Percentiles rank a stretch among this genome's conserved stretches.
Evolutionary conservation across 2,797 vertebrate species (phyloP).

Genomic region (Lepidocolaptes lacrymiger): DNA sequence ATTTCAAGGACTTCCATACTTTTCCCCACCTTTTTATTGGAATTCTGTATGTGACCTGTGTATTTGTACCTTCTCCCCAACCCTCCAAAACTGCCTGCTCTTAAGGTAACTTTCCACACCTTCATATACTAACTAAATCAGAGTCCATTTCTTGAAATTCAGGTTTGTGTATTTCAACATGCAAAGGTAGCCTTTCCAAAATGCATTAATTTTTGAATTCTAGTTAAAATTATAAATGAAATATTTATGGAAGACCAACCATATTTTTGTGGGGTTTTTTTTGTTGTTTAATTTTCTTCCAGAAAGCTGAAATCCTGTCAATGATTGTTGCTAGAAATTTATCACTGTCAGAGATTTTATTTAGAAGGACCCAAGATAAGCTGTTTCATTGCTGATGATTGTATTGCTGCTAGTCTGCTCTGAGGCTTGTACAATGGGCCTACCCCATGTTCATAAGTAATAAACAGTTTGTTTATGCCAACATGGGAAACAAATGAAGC

Average conservation of each 20-base stretch:
- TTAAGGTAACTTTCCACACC: background rate
- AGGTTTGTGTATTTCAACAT: background rate
- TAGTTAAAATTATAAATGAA: background rate
- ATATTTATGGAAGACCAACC: too few relatives aligned
- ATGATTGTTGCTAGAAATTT: background rate
- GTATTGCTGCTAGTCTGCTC: background rate
- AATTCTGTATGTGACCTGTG: background rate
- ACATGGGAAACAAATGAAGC: background rate
- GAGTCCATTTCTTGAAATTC: background rate
- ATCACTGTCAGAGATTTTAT: background rate
- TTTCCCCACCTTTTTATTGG: background rate
- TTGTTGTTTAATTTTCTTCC: background rate
- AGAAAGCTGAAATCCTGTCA: background rate
- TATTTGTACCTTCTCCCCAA: background rate
- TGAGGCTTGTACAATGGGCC: background rate
- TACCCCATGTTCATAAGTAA: rapidly evolving
- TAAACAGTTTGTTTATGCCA: background rate
- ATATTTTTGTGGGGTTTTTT: too few relatives aligned
- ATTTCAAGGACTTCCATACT: background rate
- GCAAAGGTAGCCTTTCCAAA: background rate
- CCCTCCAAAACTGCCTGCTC: background rate
- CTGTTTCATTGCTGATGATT: background rate
- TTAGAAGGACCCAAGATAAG: background rate
- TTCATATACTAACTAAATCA: background rate
- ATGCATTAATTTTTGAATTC: background rate